Base-by-base conservation (phyloP, 1,140 invertebrate genomes). In the Dysdera silvatica region DNA sequence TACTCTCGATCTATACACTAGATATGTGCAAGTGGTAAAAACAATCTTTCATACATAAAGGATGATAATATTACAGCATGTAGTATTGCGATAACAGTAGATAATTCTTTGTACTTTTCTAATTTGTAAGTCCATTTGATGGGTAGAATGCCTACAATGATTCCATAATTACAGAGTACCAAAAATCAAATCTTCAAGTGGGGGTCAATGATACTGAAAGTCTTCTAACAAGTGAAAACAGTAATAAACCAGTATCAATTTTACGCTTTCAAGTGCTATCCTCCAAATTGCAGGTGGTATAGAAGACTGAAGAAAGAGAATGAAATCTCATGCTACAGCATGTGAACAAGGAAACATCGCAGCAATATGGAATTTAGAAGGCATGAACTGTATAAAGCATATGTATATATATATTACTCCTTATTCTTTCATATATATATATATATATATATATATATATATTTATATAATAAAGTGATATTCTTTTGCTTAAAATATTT, bases 21-120 rank as follows among this genome's bases (percentile, higher is more conserved):
- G 61, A 63, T 63, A 63, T 63, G 61, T 63, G 61, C 61, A 63
- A 24, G 61, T 63, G 61, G 49, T 63, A 63, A 63, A 63, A 63
- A 63, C 61, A 40, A 56, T 63, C 61, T 63, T 55, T 53, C 48
- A 49, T 48, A 61, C 45, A 56, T 63, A 63, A 63, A 62, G 45
- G 12, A 59, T 55, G 52, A 55, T 63, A 63, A 63, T 55, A 63
- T 53, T 63, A 63, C 61, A 35, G 61, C 61, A 55, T 63, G n/a
- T 63, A 53, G 56, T 63, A 63, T 63, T 63, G 61, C 61, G 56
- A 63, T 56, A 63, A 63, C 61, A 63, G 61, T 55, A 63, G 61
- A 55, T 56, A 63, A 55, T 63, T 45, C 52, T 63, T 63, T 63
- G 61, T 63, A 63, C 61, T 63, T 61, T 63, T 55, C 52, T 63